These are phyloP conservation scores for Beris morrisii DNA, from an alignment of 2,888 invertebrate species.

Conservation along the genomic window DNA sequence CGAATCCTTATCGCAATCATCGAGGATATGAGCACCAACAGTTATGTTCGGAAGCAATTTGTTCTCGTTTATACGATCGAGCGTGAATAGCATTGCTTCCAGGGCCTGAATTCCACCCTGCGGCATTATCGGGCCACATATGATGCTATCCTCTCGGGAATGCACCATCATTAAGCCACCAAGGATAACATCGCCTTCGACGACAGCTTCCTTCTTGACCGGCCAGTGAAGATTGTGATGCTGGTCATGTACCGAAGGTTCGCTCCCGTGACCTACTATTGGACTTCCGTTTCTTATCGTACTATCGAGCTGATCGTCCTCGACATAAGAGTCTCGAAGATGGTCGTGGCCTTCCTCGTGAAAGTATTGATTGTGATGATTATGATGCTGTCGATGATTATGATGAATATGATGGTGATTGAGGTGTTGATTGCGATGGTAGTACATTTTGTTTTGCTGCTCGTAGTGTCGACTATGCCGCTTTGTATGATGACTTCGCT, in stretches of 20 bases:
- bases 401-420: slow-evolving; percentile 7
- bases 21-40: slow-evolving; percentile 82
- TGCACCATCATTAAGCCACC: slow-evolving; percentile 94
- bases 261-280: slow-evolving; percentile 3
- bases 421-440: neutral
- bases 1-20: slow-evolving; percentile 91
- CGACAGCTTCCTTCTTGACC: slow-evolving; percentile 75
- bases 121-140: slow-evolving; percentile 87
- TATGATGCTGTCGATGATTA: slow-evolving; percentile 16
- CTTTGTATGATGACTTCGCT: slow-evolving; percentile 28
- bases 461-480: slow-evolving; percentile 22
- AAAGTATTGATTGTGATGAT: slow-evolving; percentile 24
- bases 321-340: slow-evolving; percentile 10
- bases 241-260: slow-evolving; percentile 35
- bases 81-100: slow-evolving; percentile 85
- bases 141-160: slow-evolving; percentile 75
- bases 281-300: neutral
- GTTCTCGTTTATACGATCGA: slow-evolving; percentile 71
- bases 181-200: slow-evolving; percentile 79
- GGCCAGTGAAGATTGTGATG: slow-evolving; percentile 63
- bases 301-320: slow-evolving; percentile 20
- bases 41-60: slow-evolving; percentile 68
- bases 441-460: neutral
- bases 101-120: slow-evolving; percentile 84
- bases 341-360: neutral